phyloP scores from a whole-genome alignment of 2,888 invertebrate genomes.

The Agrenia bidenticulata region DNA sequence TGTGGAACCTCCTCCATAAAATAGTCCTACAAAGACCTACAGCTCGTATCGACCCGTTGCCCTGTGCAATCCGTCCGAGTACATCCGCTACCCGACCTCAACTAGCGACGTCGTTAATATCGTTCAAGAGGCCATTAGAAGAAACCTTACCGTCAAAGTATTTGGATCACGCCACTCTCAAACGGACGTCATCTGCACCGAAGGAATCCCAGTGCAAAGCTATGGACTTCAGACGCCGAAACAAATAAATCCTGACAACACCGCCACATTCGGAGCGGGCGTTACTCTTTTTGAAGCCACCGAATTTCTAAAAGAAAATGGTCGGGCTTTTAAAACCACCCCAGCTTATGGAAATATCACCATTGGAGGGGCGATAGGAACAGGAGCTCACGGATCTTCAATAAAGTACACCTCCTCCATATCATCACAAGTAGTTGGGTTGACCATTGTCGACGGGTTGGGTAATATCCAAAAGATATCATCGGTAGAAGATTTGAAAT shows the following conservation, averaged over 20 bases:
- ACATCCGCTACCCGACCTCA: neutral
- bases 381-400: conserved; percentile 29
- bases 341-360: conserved; percentile 29
- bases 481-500: conserved; percentile 11
- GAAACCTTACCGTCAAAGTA: conserved; percentile 11
- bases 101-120: conserved; percentile 7
- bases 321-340: conserved; percentile 20
- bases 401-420: conserved; percentile 13
- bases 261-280: conserved; percentile 24
- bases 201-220: conserved; percentile 18
- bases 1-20: too few relatives aligned
- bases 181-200: conserved; percentile 15
- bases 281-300: conserved; percentile 17
- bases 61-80: neutral
- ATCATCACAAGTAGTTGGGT: conserved; percentile 19
- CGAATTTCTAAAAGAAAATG: conserved; percentile 15
- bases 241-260: conserved; percentile 9
- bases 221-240: neutral
- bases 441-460: conserved; percentile 26
- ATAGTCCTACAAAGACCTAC: too few relatives aligned
- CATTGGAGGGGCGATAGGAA: conserved; percentile 29
- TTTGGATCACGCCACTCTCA: conserved; percentile 19
- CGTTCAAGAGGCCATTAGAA: conserved; percentile 15
- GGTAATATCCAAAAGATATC: conserved; percentile 20
- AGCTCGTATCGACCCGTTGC: conserved; percentile 8